These are phyloP conservation scores for Polydrusus cervinus DNA, from an alignment of 2,888 invertebrate species.

Conservation along the genomic window DNA sequence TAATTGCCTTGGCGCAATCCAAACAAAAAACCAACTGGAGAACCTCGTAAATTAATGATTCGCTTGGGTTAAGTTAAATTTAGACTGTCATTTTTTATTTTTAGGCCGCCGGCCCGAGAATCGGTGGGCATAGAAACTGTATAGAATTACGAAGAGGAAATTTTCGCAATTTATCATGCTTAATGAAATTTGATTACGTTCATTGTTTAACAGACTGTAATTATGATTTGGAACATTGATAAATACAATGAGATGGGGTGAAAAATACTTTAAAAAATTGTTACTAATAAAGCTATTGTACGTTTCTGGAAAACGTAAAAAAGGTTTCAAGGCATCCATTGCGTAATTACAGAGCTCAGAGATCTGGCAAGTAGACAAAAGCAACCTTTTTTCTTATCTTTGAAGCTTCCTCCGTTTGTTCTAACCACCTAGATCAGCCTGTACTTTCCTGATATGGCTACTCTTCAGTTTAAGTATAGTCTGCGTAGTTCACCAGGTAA, in stretches of 20 bases:
- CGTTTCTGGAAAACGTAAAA: no score
- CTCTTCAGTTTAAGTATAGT: no score
- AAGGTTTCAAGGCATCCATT: no score
- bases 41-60: conserved; percentile 28
- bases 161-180: conserved; percentile 22
- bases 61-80: conserved; percentile 30
- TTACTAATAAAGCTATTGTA: background rate
- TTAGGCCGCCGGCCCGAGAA: conserved; percentile 14
- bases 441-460: no score
- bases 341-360: no score
- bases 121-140: conserved; percentile 12
- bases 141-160: conserved; percentile 16
- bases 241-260: background rate
- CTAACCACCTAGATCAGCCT: no score
- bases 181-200: conserved; percentile 21
- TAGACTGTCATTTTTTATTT: conserved; percentile 29
- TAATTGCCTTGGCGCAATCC: conserved; percentile 27
- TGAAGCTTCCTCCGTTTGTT: no score
- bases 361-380: no score
- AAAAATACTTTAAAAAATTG: background rate
- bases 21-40: conserved; percentile 27
- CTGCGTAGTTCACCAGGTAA: no score
- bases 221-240: background rate
- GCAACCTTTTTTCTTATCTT: no score
- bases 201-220: conserved; percentile 14